These are phyloP conservation scores for Spialia ferax DNA, from an alignment of 2,888 invertebrate species.

Conservation along the genomic window DNA sequence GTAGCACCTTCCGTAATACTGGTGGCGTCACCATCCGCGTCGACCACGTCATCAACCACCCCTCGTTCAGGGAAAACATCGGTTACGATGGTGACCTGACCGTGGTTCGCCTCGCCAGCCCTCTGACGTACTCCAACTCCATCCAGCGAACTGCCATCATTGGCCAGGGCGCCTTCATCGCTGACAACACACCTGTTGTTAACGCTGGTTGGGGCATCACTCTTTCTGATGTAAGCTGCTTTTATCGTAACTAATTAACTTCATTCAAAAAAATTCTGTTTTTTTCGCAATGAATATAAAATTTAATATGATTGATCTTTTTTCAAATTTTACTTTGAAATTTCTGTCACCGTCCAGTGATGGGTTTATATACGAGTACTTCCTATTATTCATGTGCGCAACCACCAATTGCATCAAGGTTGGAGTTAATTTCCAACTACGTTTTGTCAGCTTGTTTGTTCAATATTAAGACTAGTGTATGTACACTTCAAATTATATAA, in stretches of 20 bases:
- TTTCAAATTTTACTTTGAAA: too few species aligned
- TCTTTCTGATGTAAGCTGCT: constrained; percentile 3
- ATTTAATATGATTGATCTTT: too few species aligned
- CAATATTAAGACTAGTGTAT: too few species aligned
- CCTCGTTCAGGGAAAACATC: constrained; percentile 90
- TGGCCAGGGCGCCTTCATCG: constrained; percentile 41
- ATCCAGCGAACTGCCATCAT: constrained; percentile 53
- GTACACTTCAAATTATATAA: too few species aligned
- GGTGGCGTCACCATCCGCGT: constrained; percentile 54
- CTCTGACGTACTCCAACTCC: constrained; percentile 48
- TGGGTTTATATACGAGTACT: too few species aligned
- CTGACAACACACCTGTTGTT: constrained; percentile 52
- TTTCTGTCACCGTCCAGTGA: too few species aligned
- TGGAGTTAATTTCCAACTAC: too few species aligned
- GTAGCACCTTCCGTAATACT: constrained; percentile 56
- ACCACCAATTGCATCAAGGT: too few species aligned
- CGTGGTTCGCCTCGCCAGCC: constrained; percentile 52
- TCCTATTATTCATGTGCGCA: too few species aligned
- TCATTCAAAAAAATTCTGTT: too few species aligned
- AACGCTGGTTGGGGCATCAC: constrained; percentile 63
- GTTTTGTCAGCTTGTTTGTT: too few species aligned
- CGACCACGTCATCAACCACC: constrained; percentile 49
- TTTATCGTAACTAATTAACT: background rate
- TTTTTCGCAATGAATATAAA: too few species aligned
- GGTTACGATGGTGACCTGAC: constrained; percentile 88